These are phyloP conservation scores for Nothura maculosa DNA, from an alignment of 2,797 vertebrate species.

Conservation along the genomic window DNA sequence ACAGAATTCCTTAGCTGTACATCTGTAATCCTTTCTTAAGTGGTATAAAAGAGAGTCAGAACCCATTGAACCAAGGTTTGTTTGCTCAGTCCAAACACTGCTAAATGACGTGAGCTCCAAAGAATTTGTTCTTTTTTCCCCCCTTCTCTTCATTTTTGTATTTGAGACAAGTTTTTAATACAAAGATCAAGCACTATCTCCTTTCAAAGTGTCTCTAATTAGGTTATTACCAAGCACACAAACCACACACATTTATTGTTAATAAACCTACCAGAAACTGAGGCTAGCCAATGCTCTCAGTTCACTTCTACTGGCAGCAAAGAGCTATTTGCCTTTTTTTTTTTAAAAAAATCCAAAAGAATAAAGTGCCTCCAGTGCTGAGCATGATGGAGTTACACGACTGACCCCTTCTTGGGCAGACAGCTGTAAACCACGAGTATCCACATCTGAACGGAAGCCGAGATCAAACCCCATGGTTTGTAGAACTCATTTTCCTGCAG, in stretches of 20 bases:
- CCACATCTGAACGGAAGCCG: conserved; percentile 2
- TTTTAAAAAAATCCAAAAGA: background rate
- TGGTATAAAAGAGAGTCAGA: conserved; percentile 13
- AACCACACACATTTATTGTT: conserved; percentile 54
- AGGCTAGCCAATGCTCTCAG: conserved; percentile 25
- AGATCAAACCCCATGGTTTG: conserved; percentile 55
- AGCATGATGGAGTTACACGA: background rate
- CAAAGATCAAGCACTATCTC: conserved; percentile 50
- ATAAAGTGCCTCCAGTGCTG: background rate
- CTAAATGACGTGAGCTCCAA: conserved; percentile 15
- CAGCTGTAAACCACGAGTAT: conserved; percentile 48
- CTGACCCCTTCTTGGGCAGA: conserved; percentile 42
- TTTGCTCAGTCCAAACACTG: conserved; percentile 16
- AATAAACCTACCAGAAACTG: conserved; percentile 35
- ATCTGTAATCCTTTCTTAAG: background rate
- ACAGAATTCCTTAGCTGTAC: background rate
- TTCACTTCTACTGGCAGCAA: conserved; percentile 24
- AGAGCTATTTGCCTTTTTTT: background rate
- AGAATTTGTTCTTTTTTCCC: conserved; percentile 41
- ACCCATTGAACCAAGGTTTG: conserved; percentile 1
- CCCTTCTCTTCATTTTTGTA: background rate
- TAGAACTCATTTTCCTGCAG: conserved; percentile 14
- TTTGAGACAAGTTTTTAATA: conserved; percentile 37
- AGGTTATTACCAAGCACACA: conserved; percentile 38
- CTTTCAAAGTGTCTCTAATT: conserved; percentile 60